phyloP scores from a whole-genome alignment of 2,888 invertebrate genomes.

The Leptopilina syphax region DNA sequence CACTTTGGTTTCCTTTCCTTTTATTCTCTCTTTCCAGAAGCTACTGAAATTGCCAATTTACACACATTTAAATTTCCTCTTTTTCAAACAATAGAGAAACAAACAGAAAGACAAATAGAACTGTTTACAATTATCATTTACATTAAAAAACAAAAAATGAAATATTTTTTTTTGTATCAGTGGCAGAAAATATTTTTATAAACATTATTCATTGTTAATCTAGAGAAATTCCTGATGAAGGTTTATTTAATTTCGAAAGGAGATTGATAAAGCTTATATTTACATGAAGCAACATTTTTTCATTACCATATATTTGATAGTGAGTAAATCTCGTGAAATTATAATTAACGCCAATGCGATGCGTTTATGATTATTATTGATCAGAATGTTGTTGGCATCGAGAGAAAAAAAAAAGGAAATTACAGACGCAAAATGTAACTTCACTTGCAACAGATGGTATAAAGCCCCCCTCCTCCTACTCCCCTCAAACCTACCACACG shows the following conservation, averaged over 20 bases:
- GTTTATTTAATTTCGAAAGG: not conserved
- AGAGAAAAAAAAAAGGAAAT: constrained; percentile 42
- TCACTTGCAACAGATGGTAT: constrained; percentile 33
- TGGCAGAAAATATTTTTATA: too few relatives aligned
- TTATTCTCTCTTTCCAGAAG: not conserved
- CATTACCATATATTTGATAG: constrained; percentile 33
- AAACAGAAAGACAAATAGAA: too few relatives aligned
- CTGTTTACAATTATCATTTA: too few relatives aligned
- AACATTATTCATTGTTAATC: too few relatives aligned
- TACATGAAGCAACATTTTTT: constrained; percentile 14
- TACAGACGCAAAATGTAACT: constrained; percentile 40
- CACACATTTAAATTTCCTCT: constrained; percentile 23
- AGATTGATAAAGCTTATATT: constrained; percentile 11
- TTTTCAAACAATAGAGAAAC: not conserved
- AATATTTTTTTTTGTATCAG: too few relatives aligned
- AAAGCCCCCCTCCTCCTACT: not conserved
- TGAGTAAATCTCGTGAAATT: constrained; percentile 38
- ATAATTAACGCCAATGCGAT: constrained; percentile 36
- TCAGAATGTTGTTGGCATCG: constrained; percentile 30
- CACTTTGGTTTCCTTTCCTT: constrained; percentile 21
- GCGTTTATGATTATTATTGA: constrained; percentile 33
- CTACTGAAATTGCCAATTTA: constrained; percentile 33
- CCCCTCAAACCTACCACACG: not conserved
- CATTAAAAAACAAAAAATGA: too few relatives aligned
- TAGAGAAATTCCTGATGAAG: too few relatives aligned